A percentile compares a stretch with the other conserved stretches of the same genome.
phyloP scores from a whole-genome alignment of 2,888 invertebrate genomes.

The Eristalis arbustorum region DNA sequence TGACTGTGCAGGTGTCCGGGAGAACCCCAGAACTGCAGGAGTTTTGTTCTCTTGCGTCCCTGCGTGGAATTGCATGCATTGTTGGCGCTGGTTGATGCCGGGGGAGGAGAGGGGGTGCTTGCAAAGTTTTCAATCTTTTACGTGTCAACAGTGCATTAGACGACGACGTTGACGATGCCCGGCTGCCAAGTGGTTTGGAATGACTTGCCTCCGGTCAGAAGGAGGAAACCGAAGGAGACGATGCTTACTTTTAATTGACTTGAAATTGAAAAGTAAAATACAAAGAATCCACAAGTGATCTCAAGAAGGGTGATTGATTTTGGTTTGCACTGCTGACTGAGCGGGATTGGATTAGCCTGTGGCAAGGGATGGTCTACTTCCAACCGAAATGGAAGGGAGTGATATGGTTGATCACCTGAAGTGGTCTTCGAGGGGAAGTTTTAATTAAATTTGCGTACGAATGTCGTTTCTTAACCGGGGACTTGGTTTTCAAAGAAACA shows the following conservation, averaged over 20 bases:
- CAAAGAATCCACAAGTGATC: neutral
- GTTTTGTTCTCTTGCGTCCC: constrained; percentile 9
- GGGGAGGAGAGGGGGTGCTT: neutral
- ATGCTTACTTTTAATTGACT: constrained; percentile 52
- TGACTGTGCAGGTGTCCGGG: neutral
- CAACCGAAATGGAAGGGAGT: neutral
- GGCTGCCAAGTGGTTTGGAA: constrained; percentile 19
- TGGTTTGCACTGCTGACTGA: neutral
- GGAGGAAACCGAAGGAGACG: neutral
- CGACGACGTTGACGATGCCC: neutral
- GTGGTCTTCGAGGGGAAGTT: neutral
- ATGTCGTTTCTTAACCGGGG: neutral
- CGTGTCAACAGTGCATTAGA: constrained; percentile 65
- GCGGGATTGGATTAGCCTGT: neutral
- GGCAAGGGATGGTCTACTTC: neutral
- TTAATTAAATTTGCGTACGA: neutral
- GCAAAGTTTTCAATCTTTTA: constrained; percentile 67
- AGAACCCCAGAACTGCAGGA: constrained; percentile 9
- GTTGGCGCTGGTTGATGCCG: constrained; percentile 15
- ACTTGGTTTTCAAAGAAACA: neutral
- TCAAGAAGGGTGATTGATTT: neutral
- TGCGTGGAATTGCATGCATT: constrained; percentile 42
- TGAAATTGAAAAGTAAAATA: constrained; percentile 28
- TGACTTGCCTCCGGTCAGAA: constrained; percentile 24
- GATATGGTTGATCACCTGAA: neutral